Base-by-base conservation (phyloP, 2,113 vertebrate species). In the Dendrocopos noguchii region DNA sequence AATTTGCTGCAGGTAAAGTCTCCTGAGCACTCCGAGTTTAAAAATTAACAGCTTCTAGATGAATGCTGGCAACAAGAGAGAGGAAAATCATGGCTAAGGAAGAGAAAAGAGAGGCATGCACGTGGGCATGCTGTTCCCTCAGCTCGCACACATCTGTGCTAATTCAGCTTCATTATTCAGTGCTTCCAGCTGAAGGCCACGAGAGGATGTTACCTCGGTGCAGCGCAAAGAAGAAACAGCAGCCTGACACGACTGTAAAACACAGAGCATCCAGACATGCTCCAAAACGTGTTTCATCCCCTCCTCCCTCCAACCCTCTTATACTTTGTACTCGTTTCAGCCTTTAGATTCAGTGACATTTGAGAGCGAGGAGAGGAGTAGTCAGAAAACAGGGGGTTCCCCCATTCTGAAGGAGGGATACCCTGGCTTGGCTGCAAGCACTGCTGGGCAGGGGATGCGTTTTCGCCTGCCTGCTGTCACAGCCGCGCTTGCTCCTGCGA, bases 241-340 rank as follows among this genome's bases (percentile, higher is more conserved):
- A 64, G 46, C 84, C 71, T 91, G 96, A 91, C 4, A 6, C 31
- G 82, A 82, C 90, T 91, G 70, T 65, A 81, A 77, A 92, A 75
- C 29, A 31, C 61, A 61, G 63, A 89, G 56, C 84, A 72, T 4
- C 47, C 53, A 68, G 55, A 7, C 59, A 90, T 55, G 75, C 50
- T 80, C 64, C 25, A 28, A 92, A 44, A 31, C 4, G 18, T 17
- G 29, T 66, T 87, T 71, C 36, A 44, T 18, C 67, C 53, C 22
- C 24, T 78, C 72, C 52, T 76, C 59, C 47, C 9, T 12, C 15
- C 7, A 27, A 3, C 57, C 7, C 42, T 14, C 27, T 57, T 46
- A 33, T 44, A 2, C 61, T 79, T 46, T 9, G 4, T 8, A 4
- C 18, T 80, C 25, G 1, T 75, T 76, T 76, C 6, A 0, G 67